Evolutionary conservation across 2,888 invertebrate species (phyloP).

Genomic region (Odontomyia ornata): DNA sequence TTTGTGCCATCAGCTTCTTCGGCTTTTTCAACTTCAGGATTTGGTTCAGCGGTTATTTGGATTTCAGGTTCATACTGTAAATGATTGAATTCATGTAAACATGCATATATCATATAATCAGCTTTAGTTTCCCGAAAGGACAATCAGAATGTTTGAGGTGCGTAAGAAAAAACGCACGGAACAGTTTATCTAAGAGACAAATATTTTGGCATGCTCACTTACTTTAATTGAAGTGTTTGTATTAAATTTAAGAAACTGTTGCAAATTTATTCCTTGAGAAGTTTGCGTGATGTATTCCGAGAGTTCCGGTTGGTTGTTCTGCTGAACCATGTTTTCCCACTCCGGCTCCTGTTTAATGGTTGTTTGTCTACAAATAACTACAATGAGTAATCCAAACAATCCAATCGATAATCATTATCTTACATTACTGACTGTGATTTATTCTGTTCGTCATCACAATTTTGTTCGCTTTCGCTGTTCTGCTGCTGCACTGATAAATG

Average conservation of each 20-base stretch:
- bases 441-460: slow-evolving; percentile 46
- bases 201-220: slow-evolving; percentile 20
- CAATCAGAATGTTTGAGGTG: too few species aligned
- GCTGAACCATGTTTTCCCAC: slow-evolving; percentile 60
- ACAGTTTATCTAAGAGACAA: too few species aligned
- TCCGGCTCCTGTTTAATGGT: slow-evolving; percentile 60
- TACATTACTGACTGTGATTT: slow-evolving; percentile 45
- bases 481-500: slow-evolving; percentile 33
- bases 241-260: slow-evolving; percentile 73
- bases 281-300: slow-evolving; percentile 66
- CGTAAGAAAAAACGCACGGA: too few species aligned
- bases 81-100: too few species aligned
- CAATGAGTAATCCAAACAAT: too few species aligned
- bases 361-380: slow-evolving; percentile 13
- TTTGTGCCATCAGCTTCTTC: slow-evolving; percentile 55
- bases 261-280: slow-evolving; percentile 67
- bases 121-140: too few species aligned
- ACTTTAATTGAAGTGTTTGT: slow-evolving; percentile 64
- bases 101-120: neutral
- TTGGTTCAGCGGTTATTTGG: slow-evolving; percentile 61
- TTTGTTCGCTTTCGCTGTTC: slow-evolving; percentile 31
- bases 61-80: slow-evolving; percentile 61
- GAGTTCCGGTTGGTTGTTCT: slow-evolving; percentile 61
- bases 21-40: slow-evolving; percentile 56
- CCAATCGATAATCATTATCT: slow-evolving; percentile 37